Percentiles rank a stretch among this genome's conserved stretches.
These are phyloP conservation scores for Rousettus madagascariensis DNA, from an alignment of 2,797 vertebrate genomes.

Conservation along the genomic window DNA sequence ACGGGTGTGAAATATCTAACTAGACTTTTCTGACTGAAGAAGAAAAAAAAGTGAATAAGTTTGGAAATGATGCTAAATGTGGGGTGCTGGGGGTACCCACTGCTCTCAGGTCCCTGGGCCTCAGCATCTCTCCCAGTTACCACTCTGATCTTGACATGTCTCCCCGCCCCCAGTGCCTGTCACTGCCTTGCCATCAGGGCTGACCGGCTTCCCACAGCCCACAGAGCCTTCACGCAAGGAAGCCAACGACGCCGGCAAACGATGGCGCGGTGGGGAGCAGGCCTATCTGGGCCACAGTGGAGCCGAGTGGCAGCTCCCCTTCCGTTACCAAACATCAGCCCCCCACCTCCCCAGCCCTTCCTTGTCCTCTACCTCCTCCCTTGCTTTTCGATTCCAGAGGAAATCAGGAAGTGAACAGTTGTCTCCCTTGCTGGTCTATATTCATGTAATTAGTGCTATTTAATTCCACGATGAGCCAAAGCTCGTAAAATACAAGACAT, in stretches of 20 bases:
- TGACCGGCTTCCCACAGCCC: neutral
- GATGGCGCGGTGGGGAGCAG: neutral
- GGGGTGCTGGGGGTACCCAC: neutral
- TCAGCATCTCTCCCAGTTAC: neutral
- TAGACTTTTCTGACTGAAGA: neutral
- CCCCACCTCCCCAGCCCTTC: neutral
- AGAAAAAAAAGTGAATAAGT: neutral
- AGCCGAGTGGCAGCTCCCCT: neutral
- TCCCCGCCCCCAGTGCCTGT: neutral
- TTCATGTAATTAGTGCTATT: slow-evolving; percentile 72
- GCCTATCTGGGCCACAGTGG: neutral
- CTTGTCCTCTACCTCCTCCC: neutral
- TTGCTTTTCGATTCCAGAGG: slow-evolving; percentile 55
- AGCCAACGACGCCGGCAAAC: neutral
- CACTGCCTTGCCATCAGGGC: neutral
- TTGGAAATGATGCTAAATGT: neutral
- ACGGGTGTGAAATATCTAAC: neutral
- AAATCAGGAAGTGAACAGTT: slow-evolving; percentile 77
- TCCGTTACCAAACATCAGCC: neutral
- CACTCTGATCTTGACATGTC: neutral
- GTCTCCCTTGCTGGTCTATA: slow-evolving; percentile 75
- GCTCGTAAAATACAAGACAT: slow-evolving; percentile 72
- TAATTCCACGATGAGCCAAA: slow-evolving; percentile 74
- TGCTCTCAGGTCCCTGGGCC: neutral
- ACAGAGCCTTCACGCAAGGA: neutral